A percentile compares a stretch with the other conserved stretches of the same genome.
phyloP scores from a whole-genome alignment of 2,797 vertebrate genomes.

The Gobio occitaniae region DNA sequence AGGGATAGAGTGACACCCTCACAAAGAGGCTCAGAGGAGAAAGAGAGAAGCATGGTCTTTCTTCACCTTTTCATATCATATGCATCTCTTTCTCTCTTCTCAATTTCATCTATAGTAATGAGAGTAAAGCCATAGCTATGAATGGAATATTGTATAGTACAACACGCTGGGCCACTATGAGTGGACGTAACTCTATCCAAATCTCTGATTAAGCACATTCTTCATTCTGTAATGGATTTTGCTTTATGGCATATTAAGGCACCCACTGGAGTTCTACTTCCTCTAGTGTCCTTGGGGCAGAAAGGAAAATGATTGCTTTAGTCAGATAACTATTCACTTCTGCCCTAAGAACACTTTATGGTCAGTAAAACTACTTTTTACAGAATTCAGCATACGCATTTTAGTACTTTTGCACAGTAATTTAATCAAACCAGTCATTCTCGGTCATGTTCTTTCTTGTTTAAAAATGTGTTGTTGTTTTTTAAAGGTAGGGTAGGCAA shows the following conservation, averaged over 20 bases:
- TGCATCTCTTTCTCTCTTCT: conserved; percentile 19
- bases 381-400: neutral
- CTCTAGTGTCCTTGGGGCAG: neutral
- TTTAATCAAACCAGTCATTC: conserved; percentile 11
- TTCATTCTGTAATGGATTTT: conserved; percentile 14
- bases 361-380: neutral
- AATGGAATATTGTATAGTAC: conserved; percentile 29
- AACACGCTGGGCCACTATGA: neutral
- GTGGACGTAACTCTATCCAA: conserved; percentile 19
- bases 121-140: conserved; percentile 16
- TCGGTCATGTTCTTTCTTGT: conserved; percentile 5
- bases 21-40: neutral
- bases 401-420: neutral
- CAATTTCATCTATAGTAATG: conserved; percentile 15
- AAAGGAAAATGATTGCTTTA: conserved; percentile 2
- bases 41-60: neutral
- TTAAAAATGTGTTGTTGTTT: neutral
- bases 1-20: conserved; percentile 3
- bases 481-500: neutral
- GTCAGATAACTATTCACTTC: conserved; percentile 7
- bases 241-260: conserved; percentile 19
- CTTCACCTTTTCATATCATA: conserved; percentile 26
- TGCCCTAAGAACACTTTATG: neutral
- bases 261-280: conserved; percentile 5
- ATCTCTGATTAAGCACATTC: conserved; percentile 41